phyloP scores from a whole-genome alignment of 2,888 invertebrate species.

The Cerceris ruficornis region DNA sequence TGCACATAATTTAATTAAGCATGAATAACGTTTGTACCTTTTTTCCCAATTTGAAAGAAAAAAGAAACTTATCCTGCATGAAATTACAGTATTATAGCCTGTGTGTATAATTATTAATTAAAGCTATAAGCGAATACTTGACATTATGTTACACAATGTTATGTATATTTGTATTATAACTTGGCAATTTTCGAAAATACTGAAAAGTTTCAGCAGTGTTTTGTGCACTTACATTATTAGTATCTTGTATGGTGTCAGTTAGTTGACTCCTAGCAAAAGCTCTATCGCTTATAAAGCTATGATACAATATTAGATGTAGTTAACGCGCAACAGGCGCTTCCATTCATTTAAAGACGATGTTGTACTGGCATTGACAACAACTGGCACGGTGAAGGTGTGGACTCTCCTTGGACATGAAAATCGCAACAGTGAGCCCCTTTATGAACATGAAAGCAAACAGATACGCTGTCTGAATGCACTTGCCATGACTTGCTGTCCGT shows the following conservation, averaged over 20 bases:
- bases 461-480: slow-evolving; percentile 97
- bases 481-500: slow-evolving; percentile 95
- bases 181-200: not conserved
- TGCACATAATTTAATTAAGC: not conserved
- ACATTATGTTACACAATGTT: not conserved
- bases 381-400: slow-evolving; percentile 99
- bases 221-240: not conserved
- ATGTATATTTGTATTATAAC: not conserved
- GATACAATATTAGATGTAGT: slow-evolving; percentile 56
- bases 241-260: slow-evolving; percentile 21
- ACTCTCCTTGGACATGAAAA: slow-evolving; percentile 94
- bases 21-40: not conserved
- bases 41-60: not conserved
- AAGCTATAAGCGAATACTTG: not conserved
- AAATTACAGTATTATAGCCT: slow-evolving; percentile 9
- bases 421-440: slow-evolving; percentile 93
- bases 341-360: slow-evolving; percentile 91
- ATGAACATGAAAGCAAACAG: slow-evolving; percentile 98
- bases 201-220: not conserved
- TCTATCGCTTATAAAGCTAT: slow-evolving; percentile 57
- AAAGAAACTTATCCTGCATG: slow-evolving; percentile 20
- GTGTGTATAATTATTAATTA: not conserved
- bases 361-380: slow-evolving; percentile 96
- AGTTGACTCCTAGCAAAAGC: slow-evolving; percentile 7
- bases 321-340: slow-evolving; percentile 66